phyloP scores from a whole-genome alignment of 1,140 invertebrate genomes.

The Atta colombica region DNA sequence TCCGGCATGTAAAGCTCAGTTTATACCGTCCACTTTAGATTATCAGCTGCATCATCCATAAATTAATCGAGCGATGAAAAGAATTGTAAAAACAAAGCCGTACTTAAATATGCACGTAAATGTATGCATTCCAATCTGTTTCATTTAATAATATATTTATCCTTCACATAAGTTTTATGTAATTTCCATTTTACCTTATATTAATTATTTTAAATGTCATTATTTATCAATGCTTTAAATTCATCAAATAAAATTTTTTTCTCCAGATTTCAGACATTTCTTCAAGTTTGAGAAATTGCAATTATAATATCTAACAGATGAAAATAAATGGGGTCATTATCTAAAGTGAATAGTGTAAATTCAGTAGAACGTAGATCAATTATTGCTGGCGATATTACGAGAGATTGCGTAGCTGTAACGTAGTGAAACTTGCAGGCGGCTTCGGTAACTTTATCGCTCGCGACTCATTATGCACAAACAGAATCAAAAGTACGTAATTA shows the following conservation, averaged over 20 bases:
- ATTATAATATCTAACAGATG: neutral
- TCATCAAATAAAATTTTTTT: neutral
- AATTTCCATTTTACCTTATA: neutral
- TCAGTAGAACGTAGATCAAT: constrained; percentile 47
- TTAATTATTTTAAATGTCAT: neutral
- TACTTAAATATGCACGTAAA: neutral
- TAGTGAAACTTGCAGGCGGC: constrained; percentile 42
- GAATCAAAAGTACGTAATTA: constrained; percentile 65
- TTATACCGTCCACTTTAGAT: constrained; percentile 16
- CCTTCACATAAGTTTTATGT: neutral
- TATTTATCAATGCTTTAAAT: too few relatives aligned
- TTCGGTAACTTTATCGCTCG: constrained; percentile 57
- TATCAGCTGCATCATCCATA: neutral
- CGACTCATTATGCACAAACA: constrained; percentile 63
- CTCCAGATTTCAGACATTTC: neutral
- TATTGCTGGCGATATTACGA: constrained; percentile 49
- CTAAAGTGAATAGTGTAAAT: constrained; percentile 34
- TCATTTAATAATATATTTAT: neutral
- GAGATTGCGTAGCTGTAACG: constrained; percentile 54
- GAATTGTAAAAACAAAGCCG: neutral
- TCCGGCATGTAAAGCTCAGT: constrained; percentile 24
- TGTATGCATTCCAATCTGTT: neutral
- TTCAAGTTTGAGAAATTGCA: too few relatives aligned
- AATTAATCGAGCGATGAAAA: constrained; percentile 24
- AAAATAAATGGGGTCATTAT: constrained; percentile 27